A percentile compares a stretch with the other conserved stretches of the same genome.
phyloP scores from a whole-genome alignment of 1,140 invertebrate species.

The Diorhabda elongata region DNA sequence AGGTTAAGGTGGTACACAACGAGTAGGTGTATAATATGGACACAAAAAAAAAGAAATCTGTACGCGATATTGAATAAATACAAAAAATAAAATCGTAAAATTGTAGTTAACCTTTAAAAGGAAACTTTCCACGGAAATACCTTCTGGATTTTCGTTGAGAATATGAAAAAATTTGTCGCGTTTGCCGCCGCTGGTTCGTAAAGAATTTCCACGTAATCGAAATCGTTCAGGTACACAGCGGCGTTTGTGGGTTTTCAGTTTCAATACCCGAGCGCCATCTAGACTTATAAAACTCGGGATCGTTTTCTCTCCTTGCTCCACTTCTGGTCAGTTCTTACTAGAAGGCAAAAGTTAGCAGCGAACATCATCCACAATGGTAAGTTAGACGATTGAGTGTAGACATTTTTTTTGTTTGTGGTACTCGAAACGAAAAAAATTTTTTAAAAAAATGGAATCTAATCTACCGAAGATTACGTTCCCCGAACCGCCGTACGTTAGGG shows the following conservation, averaged over 20 bases:
- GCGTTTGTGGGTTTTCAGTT: slow-evolving; percentile 34
- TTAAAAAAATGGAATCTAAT: slow-evolving; percentile 6
- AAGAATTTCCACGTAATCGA: neutral
- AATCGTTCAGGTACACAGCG: slow-evolving; percentile 1
- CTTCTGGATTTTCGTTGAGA: no score
- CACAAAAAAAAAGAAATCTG: no score
- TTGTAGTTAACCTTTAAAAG: no score
- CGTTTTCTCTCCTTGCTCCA: slow-evolving; percentile 61
- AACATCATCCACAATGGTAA: slow-evolving; percentile 60
- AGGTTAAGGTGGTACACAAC: no score
- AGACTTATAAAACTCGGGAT: slow-evolving; percentile 67
- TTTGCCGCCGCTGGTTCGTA: no score
- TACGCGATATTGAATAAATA: no score
- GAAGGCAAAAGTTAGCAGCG: slow-evolving; percentile 58
- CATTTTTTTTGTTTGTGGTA: neutral
- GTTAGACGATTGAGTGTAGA: slow-evolving; percentile 38
- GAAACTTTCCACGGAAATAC: no score
- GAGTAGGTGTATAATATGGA: no score
- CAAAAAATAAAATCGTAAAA: no score
- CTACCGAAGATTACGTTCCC: slow-evolving; percentile 32
- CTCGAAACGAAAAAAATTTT: neutral
- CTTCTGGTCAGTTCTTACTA: slow-evolving; percentile 60
- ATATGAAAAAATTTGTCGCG: no score
- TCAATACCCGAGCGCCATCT: slow-evolving; percentile 58
- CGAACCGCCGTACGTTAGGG: slow-evolving; percentile 40